phyloP scores from a whole-genome alignment of 2,888 invertebrate genomes.

The Drosophila prolongata region DNA sequence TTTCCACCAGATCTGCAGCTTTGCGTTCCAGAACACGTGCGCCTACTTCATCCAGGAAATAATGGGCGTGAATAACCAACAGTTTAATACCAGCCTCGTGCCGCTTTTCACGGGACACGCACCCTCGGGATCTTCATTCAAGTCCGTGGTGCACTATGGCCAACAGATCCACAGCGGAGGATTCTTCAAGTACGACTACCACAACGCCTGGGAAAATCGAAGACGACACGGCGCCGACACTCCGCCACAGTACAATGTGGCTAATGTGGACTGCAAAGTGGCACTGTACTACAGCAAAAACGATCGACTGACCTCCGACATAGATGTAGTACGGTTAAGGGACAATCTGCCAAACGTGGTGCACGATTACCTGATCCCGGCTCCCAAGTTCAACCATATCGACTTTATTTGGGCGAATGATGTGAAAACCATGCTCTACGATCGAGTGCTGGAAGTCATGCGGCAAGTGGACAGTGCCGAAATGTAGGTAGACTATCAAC shows the following conservation, averaged over 20 bases:
- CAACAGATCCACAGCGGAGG: conserved; percentile 83
- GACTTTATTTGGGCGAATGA: conserved; percentile 55
- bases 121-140: conserved; percentile 86
- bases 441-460: conserved; percentile 53
- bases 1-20: conserved; percentile 27
- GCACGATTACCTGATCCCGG: conserved; percentile 46
- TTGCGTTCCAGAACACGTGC: conserved; percentile 58
- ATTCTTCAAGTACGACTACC: conserved; percentile 86
- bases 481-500: conserved; percentile 17
- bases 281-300: conserved; percentile 60
- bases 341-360: conserved; percentile 69
- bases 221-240: conserved; percentile 28
- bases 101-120: conserved; percentile 87
- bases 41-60: conserved; percentile 85
- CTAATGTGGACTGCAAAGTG: conserved; percentile 85
- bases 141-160: conserved; percentile 86
- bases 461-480: conserved; percentile 51
- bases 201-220: conserved; percentile 68
- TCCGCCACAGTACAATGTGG: conserved; percentile 85
- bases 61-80: conserved; percentile 83
- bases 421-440: conserved; percentile 43
- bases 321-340: conserved; percentile 63
- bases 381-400: conserved; percentile 51
- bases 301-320: conserved; percentile 84
- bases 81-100: conserved; percentile 85